phyloP scores from a whole-genome alignment of 92 coral and sea anemone species.

The Zoanthus solanderi region DNA sequence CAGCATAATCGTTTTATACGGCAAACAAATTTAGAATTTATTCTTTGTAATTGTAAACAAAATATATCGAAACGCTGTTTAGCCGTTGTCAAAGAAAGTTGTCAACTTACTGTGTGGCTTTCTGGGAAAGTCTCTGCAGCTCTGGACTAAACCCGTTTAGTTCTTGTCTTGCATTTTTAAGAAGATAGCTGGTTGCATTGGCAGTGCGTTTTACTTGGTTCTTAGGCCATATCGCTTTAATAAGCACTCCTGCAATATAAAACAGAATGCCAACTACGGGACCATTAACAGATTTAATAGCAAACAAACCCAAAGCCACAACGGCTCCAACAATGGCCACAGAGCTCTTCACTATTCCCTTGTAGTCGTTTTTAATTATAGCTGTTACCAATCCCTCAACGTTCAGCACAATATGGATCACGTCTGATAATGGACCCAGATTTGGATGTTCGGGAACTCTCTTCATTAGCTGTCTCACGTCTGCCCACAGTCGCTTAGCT shows the following conservation, averaged over 20 bases:
- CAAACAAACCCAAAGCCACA: conserved; percentile 63
- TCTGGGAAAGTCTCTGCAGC: conserved; percentile 42
- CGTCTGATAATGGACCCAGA: conserved; percentile 62
- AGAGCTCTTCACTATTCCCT: conserved; percentile 63
- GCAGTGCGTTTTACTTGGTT: conserved; percentile 65
- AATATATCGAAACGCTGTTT: too few relatives aligned
- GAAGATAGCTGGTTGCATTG: conserved; percentile 65
- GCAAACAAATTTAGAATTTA: too few relatives aligned
- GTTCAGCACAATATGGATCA: conserved; percentile 48
- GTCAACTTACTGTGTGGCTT: conserved; percentile 45
- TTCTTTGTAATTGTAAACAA: too few relatives aligned
- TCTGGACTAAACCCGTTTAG: conserved; percentile 55
- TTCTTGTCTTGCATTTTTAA: conserved; percentile 60
- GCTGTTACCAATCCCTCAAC: conserved; percentile 57
- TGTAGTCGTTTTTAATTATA: conserved; percentile 39
- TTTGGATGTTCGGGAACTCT: background rate
- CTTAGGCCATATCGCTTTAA: conserved; percentile 59
- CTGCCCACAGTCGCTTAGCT: conserved; percentile 10
- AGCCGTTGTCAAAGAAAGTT: too few relatives aligned
- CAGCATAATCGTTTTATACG: too few relatives aligned
- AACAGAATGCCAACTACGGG: conserved; percentile 56
- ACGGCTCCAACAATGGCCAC: conserved; percentile 63
- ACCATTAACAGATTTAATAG: conserved; percentile 30
- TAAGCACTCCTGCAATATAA: conserved; percentile 52
- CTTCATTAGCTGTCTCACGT: conserved; percentile 17